Base-by-base conservation (phyloP, 2,797 vertebrate species). In the Buceros bicornis region DNA sequence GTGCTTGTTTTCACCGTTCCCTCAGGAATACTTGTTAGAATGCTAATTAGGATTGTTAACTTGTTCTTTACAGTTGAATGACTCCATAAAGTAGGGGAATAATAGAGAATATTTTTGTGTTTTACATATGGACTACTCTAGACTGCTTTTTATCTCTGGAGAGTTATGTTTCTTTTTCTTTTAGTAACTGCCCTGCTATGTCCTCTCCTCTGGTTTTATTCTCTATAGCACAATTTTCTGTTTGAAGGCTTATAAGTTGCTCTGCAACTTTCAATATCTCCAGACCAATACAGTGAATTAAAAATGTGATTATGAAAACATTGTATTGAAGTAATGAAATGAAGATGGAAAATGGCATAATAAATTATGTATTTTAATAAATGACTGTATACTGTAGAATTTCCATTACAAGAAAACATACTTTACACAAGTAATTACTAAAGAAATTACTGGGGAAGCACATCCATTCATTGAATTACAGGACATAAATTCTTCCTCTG, bases 371-470 rank as follows among this genome's bases (percentile, higher is more conserved):
- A 97, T 96, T 97, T 97, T 97, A 94, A 97, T 97, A 96, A 97
- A 96, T 96, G 92, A 91, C 45, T 70, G 37, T 93, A 87, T 19
- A 67, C 69, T 88, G 76, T 93, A 65, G 60, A 91, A 93, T 96
- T 98, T 96, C 95, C 97, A 94, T 97, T 97, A 97, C 88, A 96
- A 95, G 91, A 97, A 96, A 97, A 86, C 93, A 94, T 50, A 90
- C 89, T 97, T 96, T 95, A 92, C 94, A 90, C 87, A 95, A 95
- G 94, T 95, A 97, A 97, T 97, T 97, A 91, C 93, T 77, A 70
- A 73, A 94, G 95, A 96, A 96, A 97, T 97, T 96, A 93, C 85
- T 57, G 60, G 48, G 80, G 95, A 94, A 96, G 86, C 89, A 73
- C 89, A 96, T 96, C 80, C 66, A 94, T 95, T 97, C 95, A 66